Evolutionary conservation across 2,113 vertebrate species (phyloP).

Genomic region (Pan troglodytes): DNA sequence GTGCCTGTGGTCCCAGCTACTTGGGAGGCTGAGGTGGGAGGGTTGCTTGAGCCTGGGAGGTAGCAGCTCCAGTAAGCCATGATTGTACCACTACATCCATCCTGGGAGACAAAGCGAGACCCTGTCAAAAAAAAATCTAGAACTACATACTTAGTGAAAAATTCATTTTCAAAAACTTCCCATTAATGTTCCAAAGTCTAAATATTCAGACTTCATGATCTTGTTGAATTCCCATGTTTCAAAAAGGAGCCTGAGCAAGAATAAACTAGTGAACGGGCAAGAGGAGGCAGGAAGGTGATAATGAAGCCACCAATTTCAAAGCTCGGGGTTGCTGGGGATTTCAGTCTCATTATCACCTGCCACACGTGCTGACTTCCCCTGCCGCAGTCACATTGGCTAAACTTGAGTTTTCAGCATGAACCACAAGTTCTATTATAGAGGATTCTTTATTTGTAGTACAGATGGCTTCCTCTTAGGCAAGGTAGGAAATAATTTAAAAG

Average conservation of each 20-base stretch:
- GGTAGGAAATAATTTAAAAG: not conserved
- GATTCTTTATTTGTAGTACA: not conserved
- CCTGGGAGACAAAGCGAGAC: not conserved
- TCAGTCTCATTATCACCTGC: conserved; percentile 82
- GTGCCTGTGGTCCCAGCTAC: not conserved
- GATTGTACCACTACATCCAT: not conserved
- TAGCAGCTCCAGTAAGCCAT: not conserved
- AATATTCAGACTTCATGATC: not conserved
- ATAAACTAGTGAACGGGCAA: conserved; percentile 45
- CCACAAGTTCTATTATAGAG: not conserved
- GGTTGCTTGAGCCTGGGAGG: not conserved
- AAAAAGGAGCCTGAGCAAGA: conserved; percentile 30
- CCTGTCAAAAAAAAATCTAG: not conserved
- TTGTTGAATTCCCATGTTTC: not conserved
- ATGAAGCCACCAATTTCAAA: conserved; percentile 39
- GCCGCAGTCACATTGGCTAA: not conserved
- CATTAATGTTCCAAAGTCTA: not conserved
- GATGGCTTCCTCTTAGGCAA: not conserved
- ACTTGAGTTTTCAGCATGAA: not conserved
- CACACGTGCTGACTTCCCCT: conserved; percentile 19
- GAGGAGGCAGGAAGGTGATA: conserved; percentile 75
- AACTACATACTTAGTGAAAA: not conserved
- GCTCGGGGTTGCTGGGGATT: conserved; percentile 13
- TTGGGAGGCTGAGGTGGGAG: not conserved
- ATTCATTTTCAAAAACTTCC: not conserved